Conservation (phyloP, 2,797 vertebrate genomes). For the Meriones psammophilus region DNA sequence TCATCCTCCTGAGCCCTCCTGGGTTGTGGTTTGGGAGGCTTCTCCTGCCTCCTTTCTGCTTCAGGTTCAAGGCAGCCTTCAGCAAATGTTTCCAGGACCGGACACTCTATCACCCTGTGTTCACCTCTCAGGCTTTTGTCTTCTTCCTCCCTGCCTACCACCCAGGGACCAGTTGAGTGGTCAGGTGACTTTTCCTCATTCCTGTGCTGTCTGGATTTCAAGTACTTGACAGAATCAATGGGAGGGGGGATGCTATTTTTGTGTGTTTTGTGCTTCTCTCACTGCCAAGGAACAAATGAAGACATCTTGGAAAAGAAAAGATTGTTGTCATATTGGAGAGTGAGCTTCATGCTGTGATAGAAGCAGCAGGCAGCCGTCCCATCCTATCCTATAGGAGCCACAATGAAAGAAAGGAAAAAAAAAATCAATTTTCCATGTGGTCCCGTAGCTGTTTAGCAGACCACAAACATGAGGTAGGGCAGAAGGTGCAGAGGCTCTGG, state of each 20-base stretch:
- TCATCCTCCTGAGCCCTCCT: background rate
- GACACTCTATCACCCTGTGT: background rate
- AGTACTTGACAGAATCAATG: slow-evolving; percentile 77
- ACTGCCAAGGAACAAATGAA: slow-evolving; percentile 71
- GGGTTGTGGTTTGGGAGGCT: background rate
- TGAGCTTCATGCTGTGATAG: slow-evolving; percentile 28
- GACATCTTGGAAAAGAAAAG: slow-evolving; percentile 70
- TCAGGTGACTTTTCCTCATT: slow-evolving; percentile 64
- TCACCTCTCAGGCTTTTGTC: background rate
- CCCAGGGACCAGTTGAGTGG: slow-evolving; percentile 26
- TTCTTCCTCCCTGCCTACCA: background rate
- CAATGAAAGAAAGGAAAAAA: background rate
- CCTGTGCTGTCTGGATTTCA: slow-evolving; percentile 66
- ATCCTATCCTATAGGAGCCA: background rate
- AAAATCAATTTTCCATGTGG: background rate
- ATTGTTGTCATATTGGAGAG: slow-evolving; percentile 62
- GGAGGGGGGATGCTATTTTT: background rate
- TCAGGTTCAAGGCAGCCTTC: background rate
- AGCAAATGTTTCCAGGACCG: background rate
- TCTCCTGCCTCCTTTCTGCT: slow-evolving; percentile 5
- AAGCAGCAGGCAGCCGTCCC: slow-evolving; percentile 17
- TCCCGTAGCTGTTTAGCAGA: background rate
- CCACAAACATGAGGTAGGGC: background rate
- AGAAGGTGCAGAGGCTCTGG: background rate
- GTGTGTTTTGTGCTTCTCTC: background rate